Evolutionary conservation across 2,888 invertebrate species (phyloP).

Genomic region (Rhingia campestris): DNA sequence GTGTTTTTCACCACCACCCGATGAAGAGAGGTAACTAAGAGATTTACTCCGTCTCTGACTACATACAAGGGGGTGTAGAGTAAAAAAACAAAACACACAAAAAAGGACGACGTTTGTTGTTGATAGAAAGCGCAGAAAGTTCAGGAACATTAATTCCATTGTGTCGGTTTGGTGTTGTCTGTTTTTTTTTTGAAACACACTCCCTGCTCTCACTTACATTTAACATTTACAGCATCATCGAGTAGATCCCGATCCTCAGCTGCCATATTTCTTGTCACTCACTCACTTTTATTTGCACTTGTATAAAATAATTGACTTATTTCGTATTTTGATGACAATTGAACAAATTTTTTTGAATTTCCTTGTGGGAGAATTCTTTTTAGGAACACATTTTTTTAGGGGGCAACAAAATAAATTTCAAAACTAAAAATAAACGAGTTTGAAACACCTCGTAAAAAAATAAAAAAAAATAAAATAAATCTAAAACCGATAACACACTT

Average conservation of each 20-base stretch:
- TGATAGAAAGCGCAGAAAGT: neutral
- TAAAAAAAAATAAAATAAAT: neutral
- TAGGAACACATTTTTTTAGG: constrained; percentile 40
- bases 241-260: constrained; percentile 54
- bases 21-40: constrained; percentile 1
- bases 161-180: neutral
- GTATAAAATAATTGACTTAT: neutral
- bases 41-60: neutral
- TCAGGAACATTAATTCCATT: neutral
- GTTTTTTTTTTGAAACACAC: neutral
- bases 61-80: neutral
- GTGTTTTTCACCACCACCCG: neutral
- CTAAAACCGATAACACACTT: constrained; percentile 23
- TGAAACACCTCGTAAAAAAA: too few relatives aligned
- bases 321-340: neutral
- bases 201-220: constrained; percentile 42
- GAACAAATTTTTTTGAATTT: neutral
- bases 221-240: constrained; percentile 47
- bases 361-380: constrained; percentile 17
- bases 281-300: neutral
- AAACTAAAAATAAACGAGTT: neutral
- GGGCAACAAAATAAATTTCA: neutral
- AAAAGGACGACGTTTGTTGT: constrained; percentile 11
- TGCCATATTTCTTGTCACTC: constrained; percentile 24
- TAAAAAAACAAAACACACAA: neutral